Evolutionary conservation across 2,797 vertebrate genomes (phyloP), one percentile per base, ranked within the genome.

Genomic region (Macropodus opercularis): DNA sequence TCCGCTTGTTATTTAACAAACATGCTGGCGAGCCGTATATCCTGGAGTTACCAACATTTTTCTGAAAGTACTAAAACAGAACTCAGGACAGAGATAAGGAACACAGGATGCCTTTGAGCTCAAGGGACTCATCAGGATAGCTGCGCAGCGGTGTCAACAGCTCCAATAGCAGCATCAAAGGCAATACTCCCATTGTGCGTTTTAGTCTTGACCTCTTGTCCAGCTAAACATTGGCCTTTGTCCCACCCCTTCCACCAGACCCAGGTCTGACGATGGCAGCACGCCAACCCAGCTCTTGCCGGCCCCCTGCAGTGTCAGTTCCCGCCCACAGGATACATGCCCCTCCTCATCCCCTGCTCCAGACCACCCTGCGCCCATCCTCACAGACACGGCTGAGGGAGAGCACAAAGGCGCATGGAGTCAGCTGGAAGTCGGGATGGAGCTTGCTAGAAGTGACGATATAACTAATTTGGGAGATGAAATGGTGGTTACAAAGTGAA

Each of bases 211-310:
- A 56, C 15, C 34, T 52, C 74, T 63, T 52, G 71, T 56, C 56
- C 53, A 7, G 27, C 61, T 75, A 43, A 35, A 67, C 69, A 77
- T 75, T 77, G 36, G 13, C 66, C 36, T 13, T 38, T 50, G 11
- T 31, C 36, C 65, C 14, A 27, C 54, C 51, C 42, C 68, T 32
- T 49, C 77, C 69, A 63, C 64, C 71, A 82, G 36, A 80, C 79
- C 87, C 85, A 89, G 91, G 92, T 93, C 87, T 61, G 91, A 92
- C 91, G 91, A 93, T 92, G 93, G 92, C 93, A 92, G 92, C 92
- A 93, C 90, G 92, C 93, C 93, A 93, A 93, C 93, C 92, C 92
- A 91, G 86, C 93, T 94, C 92, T 92, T 93, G 93, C 92, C 90
- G 80, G 84, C 84, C 91, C 91, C 89, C 90, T 87, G 84, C 85